Evolutionary conservation across 2,113 vertebrate genomes (phyloP).

Genomic region (Orcinus orca): DNA sequence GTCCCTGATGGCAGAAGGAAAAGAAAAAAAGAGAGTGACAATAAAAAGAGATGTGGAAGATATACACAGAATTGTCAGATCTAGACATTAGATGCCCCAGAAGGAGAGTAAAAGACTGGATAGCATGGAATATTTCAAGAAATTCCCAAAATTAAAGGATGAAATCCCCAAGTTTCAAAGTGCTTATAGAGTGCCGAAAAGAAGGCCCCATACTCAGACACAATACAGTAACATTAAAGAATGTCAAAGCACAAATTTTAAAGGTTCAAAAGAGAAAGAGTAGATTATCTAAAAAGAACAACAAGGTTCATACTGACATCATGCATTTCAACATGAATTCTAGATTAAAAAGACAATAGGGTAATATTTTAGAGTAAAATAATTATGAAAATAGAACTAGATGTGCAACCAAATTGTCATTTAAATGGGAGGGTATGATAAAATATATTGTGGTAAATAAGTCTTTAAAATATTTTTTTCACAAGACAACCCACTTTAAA

Average conservation of each 20-base stretch:
- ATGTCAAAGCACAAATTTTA: background rate
- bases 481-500: background rate
- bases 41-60: background rate
- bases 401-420: background rate
- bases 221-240: background rate
- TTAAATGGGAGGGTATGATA: background rate
- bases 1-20: background rate
- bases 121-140: background rate
- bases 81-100: background rate
- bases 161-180: background rate
- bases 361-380: background rate
- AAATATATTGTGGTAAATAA: background rate
- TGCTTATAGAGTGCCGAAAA: background rate
- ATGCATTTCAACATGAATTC: background rate
- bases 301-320: background rate
- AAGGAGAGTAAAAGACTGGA: background rate
- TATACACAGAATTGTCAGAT: background rate
- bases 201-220: background rate
- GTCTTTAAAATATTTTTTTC: background rate
- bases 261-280: background rate
- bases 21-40: background rate
- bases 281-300: background rate
- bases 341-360: background rate
- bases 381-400: background rate
- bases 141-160: background rate